Base-by-base conservation (phyloP, 2,797 vertebrate species). In the Megaceryle alcyon region DNA sequence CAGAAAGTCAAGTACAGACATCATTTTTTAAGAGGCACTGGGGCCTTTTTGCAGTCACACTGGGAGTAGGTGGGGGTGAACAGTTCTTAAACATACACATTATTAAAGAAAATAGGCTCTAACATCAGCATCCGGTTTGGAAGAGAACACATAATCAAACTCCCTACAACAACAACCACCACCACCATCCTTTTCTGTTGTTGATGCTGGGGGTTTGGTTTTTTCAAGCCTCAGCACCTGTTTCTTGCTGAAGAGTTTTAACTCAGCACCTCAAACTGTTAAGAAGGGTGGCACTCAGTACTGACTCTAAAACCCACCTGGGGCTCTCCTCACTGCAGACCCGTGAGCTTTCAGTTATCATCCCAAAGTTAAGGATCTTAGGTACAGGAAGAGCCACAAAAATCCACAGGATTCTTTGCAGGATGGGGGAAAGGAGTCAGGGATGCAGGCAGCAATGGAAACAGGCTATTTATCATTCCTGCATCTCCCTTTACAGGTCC, bases 201-300 rank as follows among this genome's bases (percentile, higher is more conserved):
- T 71, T 82, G 20, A 77, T 64, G 6, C 6, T 66, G n/a, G 35
- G 8, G 14, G 7, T 56, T 89, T 69, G 11, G 11, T 20, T 91
- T 92, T 92, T 86, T 88, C 37, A 92, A 86, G 49, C 46, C 26
- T 86, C 12, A 2, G 82, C 44, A 82, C 31, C 73, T 72, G 12
- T 61, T 91, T 78, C 61, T 73, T 72, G 63, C 33, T 49, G 29
- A 68, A 76, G 54, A 11, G n/a, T 53, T 86, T 86, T 86, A 63
- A 76, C 73, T 86, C 8, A 1, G 43, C 63, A 73, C 11, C 35
- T 77, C 49, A 3, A 7, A 11, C 44, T 20, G 44, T 41, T 65
- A 72, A 14, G 43, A 71, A 87, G 33, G 31, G 48, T 16, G 12
- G 31, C n/a, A 44, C 0, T 6, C 14, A 79, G 39, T 48, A 68